These are phyloP conservation scores for Harlomillsia oculata DNA, from an alignment of 1,140 invertebrate genomes.

Conservation along the genomic window DNA sequence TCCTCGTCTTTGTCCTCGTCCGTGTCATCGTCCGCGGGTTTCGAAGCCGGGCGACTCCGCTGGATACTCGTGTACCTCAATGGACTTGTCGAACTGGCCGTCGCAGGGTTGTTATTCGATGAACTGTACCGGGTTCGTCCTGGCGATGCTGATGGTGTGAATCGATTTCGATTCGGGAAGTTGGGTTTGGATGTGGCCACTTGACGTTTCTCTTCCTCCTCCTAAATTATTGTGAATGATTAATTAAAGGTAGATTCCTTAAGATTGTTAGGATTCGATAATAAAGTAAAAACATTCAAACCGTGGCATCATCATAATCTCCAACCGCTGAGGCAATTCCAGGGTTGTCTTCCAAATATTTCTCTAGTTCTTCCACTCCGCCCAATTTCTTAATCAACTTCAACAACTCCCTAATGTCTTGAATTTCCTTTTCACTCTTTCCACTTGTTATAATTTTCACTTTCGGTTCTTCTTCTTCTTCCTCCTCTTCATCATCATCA, in stretches of 20 bases:
- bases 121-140: neutral
- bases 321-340: conserved; percentile 56
- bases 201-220: neutral
- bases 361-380: conserved; percentile 35
- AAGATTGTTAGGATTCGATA: neutral
- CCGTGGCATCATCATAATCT: conserved; percentile 42
- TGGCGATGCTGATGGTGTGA: neutral
- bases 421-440: conserved; percentile 50
- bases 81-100: conserved; percentile 3
- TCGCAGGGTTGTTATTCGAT: neutral
- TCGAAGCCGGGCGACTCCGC: conserved; percentile 43
- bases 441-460: conserved; percentile 22
- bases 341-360: conserved; percentile 35
- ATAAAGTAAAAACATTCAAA: neutral
- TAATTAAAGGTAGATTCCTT: too few relatives aligned
- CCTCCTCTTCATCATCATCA: conserved; percentile 55
- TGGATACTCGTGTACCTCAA: conserved; percentile 44
- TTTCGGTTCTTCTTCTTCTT: conserved; percentile 45
- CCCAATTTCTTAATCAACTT: conserved; percentile 64
- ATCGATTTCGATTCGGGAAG: neutral
- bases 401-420: conserved; percentile 71
- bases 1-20: conserved; percentile 14
- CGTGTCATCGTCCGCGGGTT: conserved; percentile 28
- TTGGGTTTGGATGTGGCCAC: neutral
- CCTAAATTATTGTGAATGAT: too few relatives aligned